Percentiles rank a stretch among this genome's conserved stretches.
phyloP scores from a whole-genome alignment of 2,113 vertebrate species.

The Lophochroa leadbeateri region DNA sequence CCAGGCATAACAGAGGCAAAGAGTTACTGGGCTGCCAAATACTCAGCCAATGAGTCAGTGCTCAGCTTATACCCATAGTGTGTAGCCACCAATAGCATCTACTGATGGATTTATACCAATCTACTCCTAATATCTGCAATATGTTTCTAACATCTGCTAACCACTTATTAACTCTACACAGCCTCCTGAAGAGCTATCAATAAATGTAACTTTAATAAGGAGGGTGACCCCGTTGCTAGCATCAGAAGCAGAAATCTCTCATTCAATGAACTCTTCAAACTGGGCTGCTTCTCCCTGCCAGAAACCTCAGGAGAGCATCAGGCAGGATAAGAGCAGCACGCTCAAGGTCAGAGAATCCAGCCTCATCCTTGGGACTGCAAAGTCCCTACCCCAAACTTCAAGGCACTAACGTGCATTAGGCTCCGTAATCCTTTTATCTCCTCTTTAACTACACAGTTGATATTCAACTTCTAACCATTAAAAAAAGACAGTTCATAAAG shows the following conservation, averaged over 20 bases:
- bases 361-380: neutral
- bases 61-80: neutral
- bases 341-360: conserved; percentile 10
- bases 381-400: neutral
- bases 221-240: neutral
- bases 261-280: neutral
- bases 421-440: neutral
- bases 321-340: neutral
- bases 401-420: neutral
- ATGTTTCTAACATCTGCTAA: conserved; percentile 63
- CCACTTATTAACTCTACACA: conserved; percentile 49
- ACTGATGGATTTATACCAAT: conserved; percentile 56
- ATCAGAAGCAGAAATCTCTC: neutral
- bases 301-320: neutral
- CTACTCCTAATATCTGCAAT: conserved; percentile 59
- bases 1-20: neutral
- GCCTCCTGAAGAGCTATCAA: conserved; percentile 46
- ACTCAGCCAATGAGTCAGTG: neutral
- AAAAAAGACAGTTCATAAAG: neutral
- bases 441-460: neutral
- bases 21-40: neutral
- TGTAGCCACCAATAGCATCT: conserved; percentile 1
- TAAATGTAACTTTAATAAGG: conserved; percentile 3
- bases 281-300: neutral
- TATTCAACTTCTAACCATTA: neutral